Percentiles rank a stretch among this genome's conserved stretches.
phyloP scores from a whole-genome alignment of 1,140 invertebrate genomes.

The Polypedilum pembai region DNA sequence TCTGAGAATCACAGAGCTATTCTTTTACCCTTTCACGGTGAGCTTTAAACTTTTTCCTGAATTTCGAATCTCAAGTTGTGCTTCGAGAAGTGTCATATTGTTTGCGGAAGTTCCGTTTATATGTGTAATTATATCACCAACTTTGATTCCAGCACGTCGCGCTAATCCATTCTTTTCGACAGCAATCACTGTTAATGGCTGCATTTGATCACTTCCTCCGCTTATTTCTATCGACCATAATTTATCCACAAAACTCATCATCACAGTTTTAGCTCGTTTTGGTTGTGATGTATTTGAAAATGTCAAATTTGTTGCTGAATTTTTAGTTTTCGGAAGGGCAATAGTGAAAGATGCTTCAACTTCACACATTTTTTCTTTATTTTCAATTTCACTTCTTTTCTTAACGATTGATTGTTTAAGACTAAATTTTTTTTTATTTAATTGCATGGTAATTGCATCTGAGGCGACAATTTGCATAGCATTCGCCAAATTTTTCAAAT shows the following conservation, averaged over 20 bases:
- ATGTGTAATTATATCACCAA: constrained; percentile 41
- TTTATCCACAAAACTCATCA: constrained; percentile 42
- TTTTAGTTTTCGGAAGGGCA: neutral
- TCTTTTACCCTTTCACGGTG: constrained; percentile 39
- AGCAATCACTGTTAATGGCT: constrained; percentile 41
- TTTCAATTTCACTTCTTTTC: neutral
- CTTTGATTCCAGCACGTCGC: constrained; percentile 39
- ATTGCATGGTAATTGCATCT: neutral
- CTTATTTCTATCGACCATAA: constrained; percentile 43
- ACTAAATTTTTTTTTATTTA: neutral
- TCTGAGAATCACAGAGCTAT: too few species aligned
- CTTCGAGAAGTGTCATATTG: constrained; percentile 41
- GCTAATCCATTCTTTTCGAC: constrained; percentile 39
- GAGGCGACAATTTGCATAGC: neutral
- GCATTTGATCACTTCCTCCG: constrained; percentile 41
- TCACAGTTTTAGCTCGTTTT: constrained; percentile 33
- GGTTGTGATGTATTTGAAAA: neutral
- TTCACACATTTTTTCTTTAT: neutral
- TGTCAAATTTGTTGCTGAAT: neutral
- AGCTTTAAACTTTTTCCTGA: constrained; percentile 39
- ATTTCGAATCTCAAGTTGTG: constrained; percentile 38
- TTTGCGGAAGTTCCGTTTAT: constrained; percentile 40
- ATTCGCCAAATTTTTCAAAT: neutral
- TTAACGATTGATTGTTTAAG: neutral
- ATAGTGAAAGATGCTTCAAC: neutral